Base-by-base conservation (phyloP, 1,140 invertebrate genomes). In the Formica selysi region DNA sequence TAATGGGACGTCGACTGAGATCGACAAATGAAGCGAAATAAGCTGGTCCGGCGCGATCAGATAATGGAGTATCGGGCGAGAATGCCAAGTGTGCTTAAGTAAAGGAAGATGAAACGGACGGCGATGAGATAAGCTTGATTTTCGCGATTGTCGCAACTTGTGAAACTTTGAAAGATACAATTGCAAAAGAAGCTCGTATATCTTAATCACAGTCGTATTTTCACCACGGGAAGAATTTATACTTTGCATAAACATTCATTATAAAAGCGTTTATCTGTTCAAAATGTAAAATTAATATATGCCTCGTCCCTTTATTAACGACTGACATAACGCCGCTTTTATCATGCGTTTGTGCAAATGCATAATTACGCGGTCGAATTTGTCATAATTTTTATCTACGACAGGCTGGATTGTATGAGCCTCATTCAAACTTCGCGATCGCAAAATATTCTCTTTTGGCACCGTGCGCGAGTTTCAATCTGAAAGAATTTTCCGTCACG, bases 1-100 rank as follows among this genome's bases (percentile, higher is more conserved):
- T 89, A 89, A 89, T 89, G 62, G 79, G 38, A 89, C 76, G 76
- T 81, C 70, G 87, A 89, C 79, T 59, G 87, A 86, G 87, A 89
- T 89, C 88, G 87, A 86, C 38, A 83, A 83, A 83, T 83, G 79
- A 83, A 83, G 79, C 29, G 79, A 83, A 74, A 83, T 83, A 83
- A 83, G 79, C 79, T 11, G 57, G 22, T 10, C 48, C 16, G 19
- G 68, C 79, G 57, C 41, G 54, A 83, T 74, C 79, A 74, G 79
- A 83, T 74, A 83, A 83, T 41, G 51, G 68, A 51, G 54, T 48
- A 83, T 80, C 78, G 64, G 36, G 13, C 44, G 79, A 81, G 67
- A 81, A 59, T 73, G 67, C 38, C 51, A 29, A 61, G 68, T 48
- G 68, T 44, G 26, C 54, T 61, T 48, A 44, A 61, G 38, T 62